phyloP scores from a whole-genome alignment of 1,140 invertebrate species.

The honey bee (Apis mellifera) region Amel_HAv3.1 CM009943.2:4917001-4917500 shows the following conservation, averaged over 20 bases:
- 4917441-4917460: constrained; percentile 85
- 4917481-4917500: neutral
- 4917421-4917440: constrained; percentile 88
- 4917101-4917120: constrained; percentile 74
- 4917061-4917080: constrained; percentile 87
- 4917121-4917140: neutral
- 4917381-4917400: constrained; percentile 86
- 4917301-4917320: neutral
- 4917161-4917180: neutral
- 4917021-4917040: constrained; percentile 85
- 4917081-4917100: constrained; percentile 87
- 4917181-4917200: constrained; percentile 86
- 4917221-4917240: constrained; percentile 87
- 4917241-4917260: constrained; percentile 86
- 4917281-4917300: constrained; percentile 85
- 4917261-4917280: constrained; percentile 89
- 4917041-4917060: constrained; percentile 85
- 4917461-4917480: constrained; percentile 10
- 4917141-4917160: constrained; percentile 7
- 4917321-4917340: neutral
- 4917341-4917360: constrained; percentile 85
- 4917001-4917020: constrained; percentile 86
- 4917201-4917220: constrained; percentile 87
- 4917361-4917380: constrained; percentile 86
- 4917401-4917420: constrained; percentile 88